A percentile compares a stretch with the other conserved stretches of the same genome.
phyloP scores from a whole-genome alignment of 2,113 vertebrate species.

The Meleagris gallopavo region DNA sequence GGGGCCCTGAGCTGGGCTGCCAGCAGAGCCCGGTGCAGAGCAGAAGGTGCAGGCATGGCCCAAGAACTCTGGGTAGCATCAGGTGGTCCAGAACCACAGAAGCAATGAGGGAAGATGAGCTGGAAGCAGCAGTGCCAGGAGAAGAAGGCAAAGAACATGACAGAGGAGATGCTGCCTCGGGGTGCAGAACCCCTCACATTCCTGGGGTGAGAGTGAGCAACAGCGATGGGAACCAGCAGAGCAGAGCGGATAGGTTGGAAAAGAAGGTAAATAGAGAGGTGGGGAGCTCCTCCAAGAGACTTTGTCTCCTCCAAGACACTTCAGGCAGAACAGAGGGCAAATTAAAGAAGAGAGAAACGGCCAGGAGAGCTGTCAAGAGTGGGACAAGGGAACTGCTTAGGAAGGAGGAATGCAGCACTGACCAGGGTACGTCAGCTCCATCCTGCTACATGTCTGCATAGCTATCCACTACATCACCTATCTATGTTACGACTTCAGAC shows the following conservation, averaged over 20 bases:
- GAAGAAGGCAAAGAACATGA: background rate
- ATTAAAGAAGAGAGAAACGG: background rate
- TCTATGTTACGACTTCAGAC: too few species aligned
- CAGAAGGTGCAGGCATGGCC: background rate
- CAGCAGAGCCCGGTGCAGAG: background rate
- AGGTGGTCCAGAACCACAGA: background rate
- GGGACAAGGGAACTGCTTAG: background rate
- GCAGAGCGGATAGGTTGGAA: rapidly evolving
- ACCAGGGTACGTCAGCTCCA: background rate
- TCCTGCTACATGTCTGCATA: background rate
- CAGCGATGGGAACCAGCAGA: rapidly evolving
- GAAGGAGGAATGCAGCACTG: background rate
- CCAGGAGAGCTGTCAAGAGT: background rate
- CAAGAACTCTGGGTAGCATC: rapidly evolving
- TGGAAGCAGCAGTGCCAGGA: rapidly evolving
- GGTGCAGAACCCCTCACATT: rapidly evolving
- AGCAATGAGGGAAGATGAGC: background rate
- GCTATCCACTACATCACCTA: rapidly evolving
- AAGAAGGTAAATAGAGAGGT: background rate
- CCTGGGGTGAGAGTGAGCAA: too few species aligned
- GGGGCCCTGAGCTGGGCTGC: background rate
- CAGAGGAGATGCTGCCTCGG: rapidly evolving
- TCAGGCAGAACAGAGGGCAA: background rate
- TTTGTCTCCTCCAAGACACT: background rate
- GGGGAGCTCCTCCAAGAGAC: background rate